Base-by-base conservation (phyloP, 2,888 invertebrate species). In the Zygothrica quintamaculata region DNA sequence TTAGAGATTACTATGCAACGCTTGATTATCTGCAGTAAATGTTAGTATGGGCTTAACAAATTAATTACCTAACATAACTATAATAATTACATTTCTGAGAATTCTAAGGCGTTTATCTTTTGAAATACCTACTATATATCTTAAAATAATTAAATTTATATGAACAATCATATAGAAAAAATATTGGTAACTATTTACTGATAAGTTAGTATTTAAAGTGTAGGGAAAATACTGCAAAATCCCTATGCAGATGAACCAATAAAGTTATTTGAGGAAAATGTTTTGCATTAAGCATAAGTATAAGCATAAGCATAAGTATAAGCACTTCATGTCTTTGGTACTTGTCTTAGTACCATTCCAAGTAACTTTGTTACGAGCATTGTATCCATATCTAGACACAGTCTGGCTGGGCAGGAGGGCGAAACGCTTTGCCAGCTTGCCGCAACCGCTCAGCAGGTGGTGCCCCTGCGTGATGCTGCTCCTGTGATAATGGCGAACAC, bases 401-500 rank as follows among this genome's bases (percentile, higher is more conserved):
- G 61, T 39, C 44, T 50, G 73, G 56, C 39, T 39, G 39, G 16
- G 57, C 57, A 52, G 61, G 74, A 55, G 61, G 66, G 72, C 65
- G 48, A 56, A 69, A 58, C 76, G 33, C 60, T 48, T n/a, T 60
- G 64, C 52, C 50, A 62, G 53, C n/a, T 47, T 60, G 70, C 50
- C 48, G 79, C 82, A 65, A 65, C 53, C 55, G 65, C 82, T 47
- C 82, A 87, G 85, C 82, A 84, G 82, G 82, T 84, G 82, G 86
- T 71, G 77, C 51, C 66, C 66, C 68, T 65, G 74, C 84, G 78
- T 80, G 88, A 87, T 87, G 78, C 72, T 81, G 73, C 75, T 84
- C 70, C 79, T 72, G 81, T 74, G 87, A 85, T 85, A 88, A 86
- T 88, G 88, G 65, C 52, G 52, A 72, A 57, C 76, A 74, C 61